phyloP scores from a whole-genome alignment of 2,888 invertebrate genomes.

The Perizoma flavofasciatum region DNA sequence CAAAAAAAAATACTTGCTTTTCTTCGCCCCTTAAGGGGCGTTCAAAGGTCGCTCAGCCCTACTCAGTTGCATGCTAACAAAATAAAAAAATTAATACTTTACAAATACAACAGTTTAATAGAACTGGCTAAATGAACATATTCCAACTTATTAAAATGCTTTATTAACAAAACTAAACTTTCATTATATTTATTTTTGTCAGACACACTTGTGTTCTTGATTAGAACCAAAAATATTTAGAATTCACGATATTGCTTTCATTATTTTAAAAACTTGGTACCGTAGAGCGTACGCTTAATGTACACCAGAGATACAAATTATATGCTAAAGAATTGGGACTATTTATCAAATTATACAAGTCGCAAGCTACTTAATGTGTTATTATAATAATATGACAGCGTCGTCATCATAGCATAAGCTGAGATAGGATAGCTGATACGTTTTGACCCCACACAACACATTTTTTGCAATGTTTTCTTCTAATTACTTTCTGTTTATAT shows the following conservation, averaged over 20 bases:
- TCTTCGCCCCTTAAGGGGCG: no score
- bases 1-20: no score
- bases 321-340: background rate
- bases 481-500: no score
- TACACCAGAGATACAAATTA: background rate
- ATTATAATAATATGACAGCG: background rate
- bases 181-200: constrained; percentile 21
- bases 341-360: background rate
- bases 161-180: constrained; percentile 29
- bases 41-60: no score
- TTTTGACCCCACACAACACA: no score
- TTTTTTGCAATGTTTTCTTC: no score
- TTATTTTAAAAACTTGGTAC: constrained; percentile 13
- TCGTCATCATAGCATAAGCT: no score
- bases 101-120: constrained; percentile 43
- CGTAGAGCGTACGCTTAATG: background rate
- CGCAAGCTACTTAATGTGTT: background rate
- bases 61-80: no score
- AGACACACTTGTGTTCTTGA: constrained; percentile 19
- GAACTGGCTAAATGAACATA: constrained; percentile 32
- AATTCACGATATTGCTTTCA: constrained; percentile 22
- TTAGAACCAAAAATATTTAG: constrained; percentile 22
- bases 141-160: constrained; percentile 27
- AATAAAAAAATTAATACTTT: constrained; percentile 21
- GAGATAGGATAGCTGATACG: no score